Evolutionary conservation across 1,140 invertebrate species (phyloP), one percentile per base, ranked within the genome.

Genomic region (Macrocentrus cingulum): DNA sequence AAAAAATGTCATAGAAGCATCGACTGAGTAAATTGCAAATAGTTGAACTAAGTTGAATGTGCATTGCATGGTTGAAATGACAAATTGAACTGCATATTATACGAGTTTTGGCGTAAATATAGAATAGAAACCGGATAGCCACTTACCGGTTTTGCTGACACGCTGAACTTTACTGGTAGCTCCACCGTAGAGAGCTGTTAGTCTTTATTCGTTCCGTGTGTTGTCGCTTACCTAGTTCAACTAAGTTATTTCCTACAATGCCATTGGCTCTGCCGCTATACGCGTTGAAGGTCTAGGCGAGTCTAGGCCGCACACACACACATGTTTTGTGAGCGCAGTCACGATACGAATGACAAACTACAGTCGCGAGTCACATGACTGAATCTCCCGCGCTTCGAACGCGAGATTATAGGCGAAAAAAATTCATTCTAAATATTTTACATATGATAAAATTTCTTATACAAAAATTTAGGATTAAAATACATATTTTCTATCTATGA

Each of bases 91-190:
- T 42, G 36, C 19, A 44, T 41, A 29, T 55, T 55, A 15, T 9
- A 16, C n/a, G 1, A 34, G 11, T 53, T n/a, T 53, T 23, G 2
- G n/a, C 19, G 51, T 18, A 48, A 41, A 37, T 39, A 39, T 37
- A 36, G 20, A 20, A 42, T 18, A 41, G 52, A 48, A 60, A 60
- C 58, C 52, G 45, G 58, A 60, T 60, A 55, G 37, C 50, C 39
- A 29, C 50, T 59, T 60, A 60, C 58, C 51, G 58, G 52, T 60
- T 60, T 60, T 32, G 45, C 51, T 60, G 58, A 60, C 58, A 60
- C 52, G 48, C 41, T 60, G 58, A 60, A 55, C 58, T 60, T 60
- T 60, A 18, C 36, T 22, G 29, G 52, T 36, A 46, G 58, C 29
- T 55, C 52, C 51, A n/a, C n/a, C n/a, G n/a, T n/a, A 15, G 39